Evolutionary conservation across 2,113 vertebrate genomes (phyloP).

Genomic region (Pomatostomus ruficeps): DNA sequence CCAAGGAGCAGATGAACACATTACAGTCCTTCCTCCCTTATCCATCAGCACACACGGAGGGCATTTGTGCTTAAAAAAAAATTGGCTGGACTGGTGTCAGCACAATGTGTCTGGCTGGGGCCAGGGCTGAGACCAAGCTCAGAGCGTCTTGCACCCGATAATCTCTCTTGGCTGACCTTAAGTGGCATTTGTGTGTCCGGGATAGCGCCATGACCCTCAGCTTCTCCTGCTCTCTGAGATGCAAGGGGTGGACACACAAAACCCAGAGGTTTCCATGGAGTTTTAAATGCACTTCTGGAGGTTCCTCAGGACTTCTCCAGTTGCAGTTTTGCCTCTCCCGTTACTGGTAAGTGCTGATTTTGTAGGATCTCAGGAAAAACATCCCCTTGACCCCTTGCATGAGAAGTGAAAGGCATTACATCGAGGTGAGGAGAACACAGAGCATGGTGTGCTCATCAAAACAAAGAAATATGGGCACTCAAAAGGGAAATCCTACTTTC

Average conservation of each 20-base stretch:
- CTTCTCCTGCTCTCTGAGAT: not conserved
- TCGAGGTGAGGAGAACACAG: not conserved
- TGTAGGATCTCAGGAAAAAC: not conserved
- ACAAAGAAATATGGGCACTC: not conserved
- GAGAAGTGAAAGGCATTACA: fast-evolving
- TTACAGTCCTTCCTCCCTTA: not conserved
- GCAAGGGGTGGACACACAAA: not conserved
- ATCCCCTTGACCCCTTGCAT: fast-evolving
- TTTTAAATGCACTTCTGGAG: not conserved
- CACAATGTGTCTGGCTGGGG: not conserved
- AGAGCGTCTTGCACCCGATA: not conserved
- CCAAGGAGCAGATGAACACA: not conserved
- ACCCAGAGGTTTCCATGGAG: fast-evolving
- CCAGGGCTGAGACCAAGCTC: conserved; percentile 34
- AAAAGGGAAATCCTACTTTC: not conserved
- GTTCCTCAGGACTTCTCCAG: not conserved
- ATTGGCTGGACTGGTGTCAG: conserved; percentile 12
- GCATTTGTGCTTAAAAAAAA: not conserved
- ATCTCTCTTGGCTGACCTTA: conserved; percentile 47
- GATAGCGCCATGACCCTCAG: not conserved
- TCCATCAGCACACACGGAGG: not conserved
- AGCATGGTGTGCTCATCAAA: not conserved
- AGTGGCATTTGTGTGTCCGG: not conserved
- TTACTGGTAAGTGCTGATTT: not conserved
- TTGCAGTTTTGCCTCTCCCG: not conserved